Percentiles rank a stretch among this genome's conserved stretches.
phyloP scores from a whole-genome alignment of 2,888 invertebrate genomes.

The Cephus pygmeus region DNA sequence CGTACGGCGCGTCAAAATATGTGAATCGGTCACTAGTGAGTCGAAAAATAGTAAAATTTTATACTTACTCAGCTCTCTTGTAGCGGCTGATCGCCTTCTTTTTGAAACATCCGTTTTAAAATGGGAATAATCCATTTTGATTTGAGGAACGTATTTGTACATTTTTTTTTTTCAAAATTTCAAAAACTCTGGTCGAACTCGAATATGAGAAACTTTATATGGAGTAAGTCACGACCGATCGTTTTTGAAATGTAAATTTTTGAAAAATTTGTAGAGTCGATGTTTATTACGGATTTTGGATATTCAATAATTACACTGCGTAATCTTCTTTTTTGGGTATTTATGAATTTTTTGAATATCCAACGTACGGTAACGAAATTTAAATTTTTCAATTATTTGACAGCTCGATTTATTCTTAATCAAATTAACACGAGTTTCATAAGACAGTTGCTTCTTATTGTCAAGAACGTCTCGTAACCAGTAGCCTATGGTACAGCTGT shows the following conservation, averaged over 20 bases:
- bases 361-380: background rate
- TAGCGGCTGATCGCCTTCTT: constrained; percentile 67
- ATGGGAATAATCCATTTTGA: constrained; percentile 65
- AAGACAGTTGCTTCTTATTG: background rate
- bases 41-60: background rate
- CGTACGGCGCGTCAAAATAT: too few species aligned
- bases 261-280: background rate
- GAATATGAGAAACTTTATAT: background rate
- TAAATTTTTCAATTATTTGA: background rate
- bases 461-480: background rate
- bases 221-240: too few species aligned
- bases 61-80: constrained; percentile 69
- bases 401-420: background rate
- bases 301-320: background rate
- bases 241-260: background rate
- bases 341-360: background rate
- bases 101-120: constrained; percentile 67
- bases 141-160: constrained; percentile 33
- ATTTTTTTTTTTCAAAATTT: constrained; percentile 9
- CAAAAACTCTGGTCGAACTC: background rate
- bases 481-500: constrained; percentile 20
- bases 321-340: background rate
- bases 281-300: background rate
- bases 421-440: background rate
- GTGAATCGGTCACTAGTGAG: too few species aligned